Base-by-base conservation (phyloP, 2,797 vertebrate species). In the Takifugu ocellatus region DNA sequence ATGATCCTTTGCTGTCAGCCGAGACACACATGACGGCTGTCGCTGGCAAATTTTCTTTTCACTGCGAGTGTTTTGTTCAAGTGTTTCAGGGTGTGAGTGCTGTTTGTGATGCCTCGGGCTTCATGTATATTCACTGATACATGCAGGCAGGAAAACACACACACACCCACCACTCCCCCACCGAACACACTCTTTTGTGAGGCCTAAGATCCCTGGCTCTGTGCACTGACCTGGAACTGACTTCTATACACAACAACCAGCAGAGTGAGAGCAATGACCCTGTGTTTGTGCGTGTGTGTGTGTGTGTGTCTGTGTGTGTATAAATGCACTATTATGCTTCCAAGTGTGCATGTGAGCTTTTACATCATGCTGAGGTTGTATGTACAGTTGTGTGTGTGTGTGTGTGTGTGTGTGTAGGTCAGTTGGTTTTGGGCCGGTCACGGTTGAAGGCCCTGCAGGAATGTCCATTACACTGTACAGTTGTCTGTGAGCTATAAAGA, bases 171-270 rank as follows among this genome's bases (percentile, higher is more conserved):
- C 27, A 57, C 46, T 3, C 54, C 10, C 42, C 27, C 55, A 31
- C 66, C 42, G 12, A 54, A 44, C 54, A 55, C 61, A 63, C 72
- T 66, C 77, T 68, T 83, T 84, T 87, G 78, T 86, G 54, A 67
- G 74, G 65, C 75, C 79, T 81, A 72, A 83, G 81, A 86, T 86
- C 79, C 61, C 63, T 55, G 75, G 78, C 76, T 83, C 77, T 78
- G 84, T 71, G 65, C 79, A 52, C 61, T 86, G 84, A 88, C 86
- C 84, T 86, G 86, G 84, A 88, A 85, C 75, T 88, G 83, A 85
- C 84, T 86, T 86, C 81, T 85, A 85, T 86, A 86, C 86, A 87
- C 79, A 79, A 77, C 77, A 83, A 84, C 82, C 81, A 87, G 75
- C 78, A 81, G 85, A 82, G 79, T 86, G 85, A 84, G 78, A 86